Evolutionary conservation across 2,888 invertebrate species (phyloP).

Genomic region (Apantesis nais): DNA sequence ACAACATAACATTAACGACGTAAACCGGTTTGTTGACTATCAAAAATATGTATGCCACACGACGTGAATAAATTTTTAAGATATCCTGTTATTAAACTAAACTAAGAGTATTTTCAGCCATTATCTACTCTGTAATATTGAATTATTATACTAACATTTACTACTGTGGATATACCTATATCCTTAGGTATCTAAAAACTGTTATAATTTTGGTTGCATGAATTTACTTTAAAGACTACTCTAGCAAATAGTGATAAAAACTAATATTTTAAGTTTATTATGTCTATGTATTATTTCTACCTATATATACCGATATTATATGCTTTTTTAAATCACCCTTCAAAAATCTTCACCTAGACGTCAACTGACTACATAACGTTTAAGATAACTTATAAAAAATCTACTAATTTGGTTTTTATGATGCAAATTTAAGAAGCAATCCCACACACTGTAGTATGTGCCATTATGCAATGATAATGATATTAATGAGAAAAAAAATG

Average conservation of each 20-base stretch:
- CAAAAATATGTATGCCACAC: background rate
- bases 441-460: background rate
- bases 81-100: background rate
- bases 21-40: slow-evolving; percentile 8
- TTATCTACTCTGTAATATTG: background rate
- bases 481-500: slow-evolving; percentile 11
- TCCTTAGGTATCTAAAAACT: background rate
- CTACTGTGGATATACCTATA: background rate
- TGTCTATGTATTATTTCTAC: background rate
- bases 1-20: background rate
- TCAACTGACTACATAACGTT: background rate
- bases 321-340: too few relatives aligned
- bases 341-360: too few relatives aligned
- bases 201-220: background rate
- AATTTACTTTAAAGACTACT: background rate
- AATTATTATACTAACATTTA: background rate
- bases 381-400: too few relatives aligned
- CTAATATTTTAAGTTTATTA: too few relatives aligned
- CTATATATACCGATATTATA: background rate
- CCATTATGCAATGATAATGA: background rate
- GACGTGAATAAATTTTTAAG: background rate
- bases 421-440: background rate
- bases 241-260: background rate
- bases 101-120: background rate
- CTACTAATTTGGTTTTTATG: background rate